A percentile compares a stretch with the other conserved stretches of the same genome.
Evolutionary conservation across 2,888 invertebrate species (phyloP).

Genomic region (Drosophila helvetica): DNA sequence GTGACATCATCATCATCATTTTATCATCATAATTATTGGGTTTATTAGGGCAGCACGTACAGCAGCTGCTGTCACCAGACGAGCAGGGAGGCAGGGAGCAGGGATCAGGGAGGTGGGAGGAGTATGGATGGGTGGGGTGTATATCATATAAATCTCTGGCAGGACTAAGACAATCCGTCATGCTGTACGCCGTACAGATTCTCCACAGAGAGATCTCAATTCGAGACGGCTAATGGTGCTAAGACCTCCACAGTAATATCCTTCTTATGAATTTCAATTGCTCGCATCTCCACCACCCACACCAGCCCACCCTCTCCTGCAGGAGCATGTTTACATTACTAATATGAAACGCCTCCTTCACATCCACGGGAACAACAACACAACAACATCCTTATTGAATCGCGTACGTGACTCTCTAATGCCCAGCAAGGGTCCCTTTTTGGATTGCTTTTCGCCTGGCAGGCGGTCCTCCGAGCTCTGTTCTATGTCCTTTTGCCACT

Average conservation of each 20-base stretch:
- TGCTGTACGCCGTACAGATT: constrained; percentile 48
- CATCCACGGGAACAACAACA: constrained; percentile 42
- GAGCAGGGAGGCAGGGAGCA: background rate
- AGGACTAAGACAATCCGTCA: constrained; percentile 72
- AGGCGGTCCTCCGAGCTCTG: constrained; percentile 47
- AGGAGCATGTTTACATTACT: constrained; percentile 62
- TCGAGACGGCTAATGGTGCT: constrained; percentile 60
- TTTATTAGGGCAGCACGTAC: constrained; percentile 65
- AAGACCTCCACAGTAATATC: constrained; percentile 30
- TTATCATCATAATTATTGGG: constrained; percentile 76
- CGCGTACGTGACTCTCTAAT: constrained; percentile 69
- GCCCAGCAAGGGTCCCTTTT: constrained; percentile 63
- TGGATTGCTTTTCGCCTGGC: constrained; percentile 20
- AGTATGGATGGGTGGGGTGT: too few species aligned
- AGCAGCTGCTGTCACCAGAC: constrained; percentile 31
- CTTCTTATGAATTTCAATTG: constrained; percentile 76
- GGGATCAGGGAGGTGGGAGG: background rate
- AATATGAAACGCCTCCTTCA: constrained; percentile 70
- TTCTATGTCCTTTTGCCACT: constrained; percentile 32
- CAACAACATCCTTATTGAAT: constrained; percentile 16
- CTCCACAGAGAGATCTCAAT: constrained; percentile 57
- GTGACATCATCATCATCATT: constrained; percentile 57
- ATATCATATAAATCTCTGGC: constrained; percentile 33
- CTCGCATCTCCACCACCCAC: background rate
- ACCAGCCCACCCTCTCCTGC: background rate